Evolutionary conservation across 1,140 invertebrate species (phyloP).

Genomic region (Alviniconcha marisindica): DNA sequence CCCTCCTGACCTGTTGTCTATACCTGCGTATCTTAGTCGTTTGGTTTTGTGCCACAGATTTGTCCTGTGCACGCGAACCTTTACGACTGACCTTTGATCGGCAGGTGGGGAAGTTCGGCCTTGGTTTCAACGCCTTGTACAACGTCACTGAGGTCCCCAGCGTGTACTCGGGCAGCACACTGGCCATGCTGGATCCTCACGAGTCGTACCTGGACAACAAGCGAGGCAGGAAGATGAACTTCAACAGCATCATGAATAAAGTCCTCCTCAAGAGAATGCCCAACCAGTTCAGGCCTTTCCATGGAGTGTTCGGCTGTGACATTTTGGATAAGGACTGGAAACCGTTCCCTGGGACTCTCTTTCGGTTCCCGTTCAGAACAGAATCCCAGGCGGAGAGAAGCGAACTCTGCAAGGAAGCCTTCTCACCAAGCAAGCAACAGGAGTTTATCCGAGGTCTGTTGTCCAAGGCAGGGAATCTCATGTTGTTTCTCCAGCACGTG

Average conservation of each 20-base stretch:
- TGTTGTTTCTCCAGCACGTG: slow-evolving; percentile 73
- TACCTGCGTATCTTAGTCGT: too few relatives aligned
- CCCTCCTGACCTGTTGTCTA: too few relatives aligned
- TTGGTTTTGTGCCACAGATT: too few relatives aligned
- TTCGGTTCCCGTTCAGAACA: slow-evolving; percentile 64
- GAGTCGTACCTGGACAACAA: slow-evolving; percentile 49
- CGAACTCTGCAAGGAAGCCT: slow-evolving; percentile 61
- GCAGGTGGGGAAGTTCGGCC: slow-evolving; percentile 53
- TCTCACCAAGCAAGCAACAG: slow-evolving; percentile 56
- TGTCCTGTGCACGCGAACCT: too few relatives aligned
- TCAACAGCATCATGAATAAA: slow-evolving; percentile 47
- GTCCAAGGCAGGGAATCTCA: slow-evolving; percentile 57
- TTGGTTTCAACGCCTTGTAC: slow-evolving; percentile 65
- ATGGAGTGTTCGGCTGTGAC: slow-evolving; percentile 61
- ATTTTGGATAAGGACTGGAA: slow-evolving; percentile 7
- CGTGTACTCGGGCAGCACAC: slow-evolving; percentile 55
- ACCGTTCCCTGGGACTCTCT: slow-evolving; percentile 63
- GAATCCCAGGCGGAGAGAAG: slow-evolving; percentile 57
- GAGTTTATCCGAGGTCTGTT: slow-evolving; percentile 61
- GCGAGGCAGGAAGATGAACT: slow-evolving; percentile 59
- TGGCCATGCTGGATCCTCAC: slow-evolving; percentile 68
- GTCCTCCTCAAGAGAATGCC: slow-evolving; percentile 42
- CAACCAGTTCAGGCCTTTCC: slow-evolving; percentile 65
- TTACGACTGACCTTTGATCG: too few relatives aligned
- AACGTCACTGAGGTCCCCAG: slow-evolving; percentile 68